phyloP scores from a whole-genome alignment of 2,888 invertebrate genomes.

The Diarsia rubi region DNA sequence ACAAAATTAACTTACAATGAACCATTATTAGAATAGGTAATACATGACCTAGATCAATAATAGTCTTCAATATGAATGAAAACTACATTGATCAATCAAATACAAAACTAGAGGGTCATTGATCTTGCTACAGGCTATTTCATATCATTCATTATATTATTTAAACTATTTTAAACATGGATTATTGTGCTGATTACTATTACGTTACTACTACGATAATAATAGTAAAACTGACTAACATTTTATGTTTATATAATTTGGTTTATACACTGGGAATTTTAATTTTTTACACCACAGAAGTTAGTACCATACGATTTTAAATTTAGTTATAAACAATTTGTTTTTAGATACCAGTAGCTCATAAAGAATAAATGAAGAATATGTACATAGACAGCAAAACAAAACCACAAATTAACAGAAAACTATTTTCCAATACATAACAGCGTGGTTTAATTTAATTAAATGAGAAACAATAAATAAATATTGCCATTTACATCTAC shows the following conservation, averaged over 20 bases:
- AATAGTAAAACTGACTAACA: conserved; percentile 48
- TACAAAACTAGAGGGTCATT: conserved; percentile 65
- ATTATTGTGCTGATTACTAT: conserved; percentile 64
- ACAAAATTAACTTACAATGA: conserved; percentile 65
- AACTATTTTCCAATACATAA: background rate
- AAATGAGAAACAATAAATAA: conserved; percentile 17
- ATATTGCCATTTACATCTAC: conserved; percentile 26
- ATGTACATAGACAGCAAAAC: conserved; percentile 27
- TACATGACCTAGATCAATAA: conserved; percentile 75
- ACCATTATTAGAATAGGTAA: conserved; percentile 53
- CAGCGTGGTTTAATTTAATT: conserved; percentile 1
- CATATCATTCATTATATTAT: conserved; percentile 55
- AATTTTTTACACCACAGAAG: conserved; percentile 50
- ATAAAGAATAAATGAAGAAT: conserved; percentile 1
- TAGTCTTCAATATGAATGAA: conserved; percentile 84
- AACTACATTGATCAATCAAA: conserved; percentile 81
- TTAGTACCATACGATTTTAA: conserved; percentile 56
- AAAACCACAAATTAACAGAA: background rate
- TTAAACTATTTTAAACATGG: conserved; percentile 30
- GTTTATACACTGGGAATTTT: conserved; percentile 48
- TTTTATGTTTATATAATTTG: conserved; percentile 46
- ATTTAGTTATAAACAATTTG: conserved; percentile 23
- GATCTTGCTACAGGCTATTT: conserved; percentile 43
- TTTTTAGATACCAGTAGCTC: conserved; percentile 26
- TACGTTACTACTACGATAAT: conserved; percentile 32